Evolutionary conservation across 2,888 invertebrate species (phyloP), one percentile per base, ranked within the genome.

Genomic region (Flexamia atlantica): DNA sequence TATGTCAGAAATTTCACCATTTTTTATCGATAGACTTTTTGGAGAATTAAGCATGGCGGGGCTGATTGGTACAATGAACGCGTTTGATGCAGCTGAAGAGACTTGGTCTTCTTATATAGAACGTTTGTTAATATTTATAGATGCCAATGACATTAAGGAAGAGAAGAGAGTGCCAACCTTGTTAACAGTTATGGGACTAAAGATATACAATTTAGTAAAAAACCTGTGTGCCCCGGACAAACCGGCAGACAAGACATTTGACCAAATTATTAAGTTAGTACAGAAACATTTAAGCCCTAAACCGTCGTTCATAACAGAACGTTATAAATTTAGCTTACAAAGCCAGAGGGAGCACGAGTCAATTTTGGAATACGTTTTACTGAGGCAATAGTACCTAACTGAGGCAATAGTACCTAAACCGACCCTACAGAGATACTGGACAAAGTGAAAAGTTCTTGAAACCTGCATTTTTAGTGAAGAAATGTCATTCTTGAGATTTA

Each of bases 141-240:
- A 80, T 53, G 32, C 53, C n/a, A 80, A 80, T 53, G 80, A 80
- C 20, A 80, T 80, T 20, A 80, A 80, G 53, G 30, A 57, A n/a
- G 80, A 80, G 28, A 80, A 80, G 20, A 50, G 53, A 28, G 57
- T 80, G 25, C 25, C 28, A 9, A 80, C 28, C 10, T 57, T 80
- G 36, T 80, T 80, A 30, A 57, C 57, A 28, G 60, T 80, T 28
- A 80, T 80, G 80, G 80, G 80, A 12, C 80, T 80, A n/a, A 80
- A 80, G 36, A 82, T 42, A 23, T 82, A 68, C 28, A 82, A 82
- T 70, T 68, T 82, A 70, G 42, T 82, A 20, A 82, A 82, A 40
- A 68, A 82, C 28, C 42, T 82, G 70, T 82, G 82, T 68, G 68
- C 20, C 17, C 82, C 82, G 42, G 42, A 82, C 3, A 68, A 82